Evolutionary conservation across 2,113 vertebrate genomes (phyloP).

Genomic region (Columba janthina): DNA sequence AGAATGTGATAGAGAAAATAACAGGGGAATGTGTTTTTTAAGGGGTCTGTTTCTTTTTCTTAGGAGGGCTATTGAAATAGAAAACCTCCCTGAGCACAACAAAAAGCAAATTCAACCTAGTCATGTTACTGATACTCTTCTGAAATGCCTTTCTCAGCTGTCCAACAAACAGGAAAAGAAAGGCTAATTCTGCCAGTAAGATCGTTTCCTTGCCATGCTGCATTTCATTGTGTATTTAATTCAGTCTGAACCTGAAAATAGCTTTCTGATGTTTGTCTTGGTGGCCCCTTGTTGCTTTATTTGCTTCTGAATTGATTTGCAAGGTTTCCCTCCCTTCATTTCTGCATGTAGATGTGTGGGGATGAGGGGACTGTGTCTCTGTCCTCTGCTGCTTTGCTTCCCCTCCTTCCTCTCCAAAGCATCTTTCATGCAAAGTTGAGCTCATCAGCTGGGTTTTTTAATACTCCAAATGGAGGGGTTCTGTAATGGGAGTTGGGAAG

Average conservation of each 20-base stretch:
- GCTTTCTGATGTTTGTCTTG: not conserved
- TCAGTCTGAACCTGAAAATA: constrained; percentile 18
- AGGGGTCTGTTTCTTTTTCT: not conserved
- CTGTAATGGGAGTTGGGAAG: not conserved
- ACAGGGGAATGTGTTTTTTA: not conserved
- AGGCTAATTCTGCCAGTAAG: not conserved
- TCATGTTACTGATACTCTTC: not conserved
- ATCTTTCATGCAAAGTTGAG: not conserved
- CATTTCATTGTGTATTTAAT: constrained; percentile 10
- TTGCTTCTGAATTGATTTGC: constrained; percentile 22
- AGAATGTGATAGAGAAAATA: constrained; percentile 20
- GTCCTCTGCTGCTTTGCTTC: not conserved
- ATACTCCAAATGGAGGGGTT: not conserved
- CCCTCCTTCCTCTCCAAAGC: not conserved
- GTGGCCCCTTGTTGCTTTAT: constrained; percentile 17
- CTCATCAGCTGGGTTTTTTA: constrained; percentile 11
- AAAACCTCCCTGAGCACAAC: not conserved
- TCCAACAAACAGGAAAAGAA: not conserved
- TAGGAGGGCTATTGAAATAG: not conserved
- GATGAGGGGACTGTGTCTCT: not conserved
- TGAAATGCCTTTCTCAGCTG: not conserved
- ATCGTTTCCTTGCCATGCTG: not conserved
- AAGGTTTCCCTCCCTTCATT: not conserved
- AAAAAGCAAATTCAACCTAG: not conserved
- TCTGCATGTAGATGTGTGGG: not conserved